Percentiles rank a stretch among this genome's conserved stretches.
Evolutionary conservation across 2,797 vertebrate genomes (phyloP).

Genomic region (Tolypeutes matacus): DNA sequence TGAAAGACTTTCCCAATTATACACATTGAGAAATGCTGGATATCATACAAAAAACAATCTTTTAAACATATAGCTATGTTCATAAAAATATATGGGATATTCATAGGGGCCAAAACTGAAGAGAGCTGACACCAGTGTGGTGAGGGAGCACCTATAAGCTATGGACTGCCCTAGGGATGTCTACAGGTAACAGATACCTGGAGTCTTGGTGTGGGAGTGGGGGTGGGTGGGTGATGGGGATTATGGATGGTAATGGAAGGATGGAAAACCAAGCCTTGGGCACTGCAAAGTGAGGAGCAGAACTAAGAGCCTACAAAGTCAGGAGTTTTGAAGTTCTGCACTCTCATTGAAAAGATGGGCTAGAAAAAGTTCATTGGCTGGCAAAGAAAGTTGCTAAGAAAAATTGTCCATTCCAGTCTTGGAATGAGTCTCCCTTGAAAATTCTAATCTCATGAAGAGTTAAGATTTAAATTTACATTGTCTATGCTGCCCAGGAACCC

Average conservation of each 20-base stretch:
- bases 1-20: slow-evolving; percentile 29
- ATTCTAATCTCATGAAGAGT: not conserved
- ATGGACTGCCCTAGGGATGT: not conserved
- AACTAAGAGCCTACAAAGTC: not conserved
- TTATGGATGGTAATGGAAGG: not conserved
- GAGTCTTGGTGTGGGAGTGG: not conserved
- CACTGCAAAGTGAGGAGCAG: not conserved
- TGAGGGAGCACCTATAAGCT: not conserved
- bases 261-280: not conserved
- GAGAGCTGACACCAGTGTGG: not conserved
- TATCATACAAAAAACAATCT: not conserved
- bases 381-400: not conserved
- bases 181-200: not conserved
- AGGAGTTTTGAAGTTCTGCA: not conserved
- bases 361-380: slow-evolving; percentile 18
- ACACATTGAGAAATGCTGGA: not conserved
- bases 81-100: slow-evolving; percentile 44
- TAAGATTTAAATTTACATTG: slow-evolving; percentile 20
- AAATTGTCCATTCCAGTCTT: not conserved
- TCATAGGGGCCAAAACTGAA: not conserved
- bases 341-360: not conserved
- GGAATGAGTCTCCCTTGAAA: slow-evolving; percentile 29
- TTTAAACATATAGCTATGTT: slow-evolving; percentile 26
- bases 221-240: no score
- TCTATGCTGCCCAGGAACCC: not conserved